Percentiles rank a stretch among this genome's conserved stretches.
Conservation (phyloP, 2,113 vertebrate genomes). For the Pampusana beccarii region DNA sequence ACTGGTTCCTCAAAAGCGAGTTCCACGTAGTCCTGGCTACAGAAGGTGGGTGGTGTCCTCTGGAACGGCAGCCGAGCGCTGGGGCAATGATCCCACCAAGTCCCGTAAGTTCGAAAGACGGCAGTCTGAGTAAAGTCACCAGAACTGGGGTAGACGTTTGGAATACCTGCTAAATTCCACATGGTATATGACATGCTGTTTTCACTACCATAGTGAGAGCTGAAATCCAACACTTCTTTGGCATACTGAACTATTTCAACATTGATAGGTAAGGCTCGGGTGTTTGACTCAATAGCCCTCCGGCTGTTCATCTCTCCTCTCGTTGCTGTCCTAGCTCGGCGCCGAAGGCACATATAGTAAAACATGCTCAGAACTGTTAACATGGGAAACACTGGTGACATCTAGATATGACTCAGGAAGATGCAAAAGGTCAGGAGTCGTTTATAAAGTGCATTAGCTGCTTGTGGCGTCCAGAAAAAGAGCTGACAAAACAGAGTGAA, state of each 20-base stretch:
- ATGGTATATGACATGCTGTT: constrained; percentile 99
- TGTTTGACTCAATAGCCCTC: constrained; percentile 89
- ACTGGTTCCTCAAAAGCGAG: constrained; percentile 95
- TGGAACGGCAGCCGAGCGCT: constrained; percentile 84
- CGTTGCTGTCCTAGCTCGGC: constrained; percentile 92
- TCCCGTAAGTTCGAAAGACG: constrained; percentile 93
- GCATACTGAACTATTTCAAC: constrained; percentile 93
- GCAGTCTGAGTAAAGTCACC: constrained; percentile 98
- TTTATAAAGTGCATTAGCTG: constrained; percentile 66
- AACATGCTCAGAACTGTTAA: constrained; percentile 98
- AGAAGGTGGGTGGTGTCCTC: constrained; percentile 85
- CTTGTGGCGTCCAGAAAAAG: constrained; percentile 65
- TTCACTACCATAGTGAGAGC: constrained; percentile 98
- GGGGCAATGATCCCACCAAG: constrained; percentile 93
- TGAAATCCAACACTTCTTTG: constrained; percentile 98
- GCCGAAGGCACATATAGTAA: constrained; percentile 99
- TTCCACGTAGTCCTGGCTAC: constrained; percentile 95
- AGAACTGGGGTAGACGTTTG: constrained; percentile 95
- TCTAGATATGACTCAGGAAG: constrained; percentile 64
- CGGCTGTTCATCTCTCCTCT: constrained; percentile 93
- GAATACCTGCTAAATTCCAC: constrained; percentile 95
- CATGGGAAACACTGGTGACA: constrained; percentile 91
- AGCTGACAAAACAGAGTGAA: constrained; percentile 70
- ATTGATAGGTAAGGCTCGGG: constrained; percentile 85
- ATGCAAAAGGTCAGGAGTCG: constrained; percentile 67